Conservation (phyloP, 2,113 vertebrate species). For the Tretioscincus oriximinensis region DNA sequence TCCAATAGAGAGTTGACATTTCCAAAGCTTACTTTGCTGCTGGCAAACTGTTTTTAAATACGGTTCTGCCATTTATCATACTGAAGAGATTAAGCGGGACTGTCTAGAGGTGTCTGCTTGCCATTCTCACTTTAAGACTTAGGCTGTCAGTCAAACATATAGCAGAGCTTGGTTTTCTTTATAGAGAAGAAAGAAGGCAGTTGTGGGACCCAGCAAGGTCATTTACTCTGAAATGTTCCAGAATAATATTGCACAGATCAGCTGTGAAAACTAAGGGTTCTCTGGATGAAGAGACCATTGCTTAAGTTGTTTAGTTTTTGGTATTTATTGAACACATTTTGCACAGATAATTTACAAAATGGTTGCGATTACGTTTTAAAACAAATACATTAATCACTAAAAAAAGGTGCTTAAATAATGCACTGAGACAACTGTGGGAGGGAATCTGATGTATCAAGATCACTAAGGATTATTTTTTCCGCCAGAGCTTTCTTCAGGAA, state of each 20-base stretch:
- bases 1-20: slow-evolving; percentile 34
- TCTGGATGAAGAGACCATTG: background rate
- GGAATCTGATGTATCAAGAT: too few relatives aligned
- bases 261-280: background rate
- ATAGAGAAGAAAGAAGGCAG: too few relatives aligned
- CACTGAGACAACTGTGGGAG: too few relatives aligned
- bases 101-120: slow-evolving; percentile 26
- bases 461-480: too few relatives aligned
- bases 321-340: too few relatives aligned
- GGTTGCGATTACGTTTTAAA: too few relatives aligned
- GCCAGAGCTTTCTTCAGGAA: too few relatives aligned
- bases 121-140: slow-evolving; percentile 36
- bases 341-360: too few relatives aligned
- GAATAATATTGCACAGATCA: background rate
- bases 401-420: too few relatives aligned
- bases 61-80: slow-evolving; percentile 30
- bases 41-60: slow-evolving; percentile 46
- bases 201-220: background rate
- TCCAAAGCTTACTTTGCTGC: slow-evolving; percentile 33
- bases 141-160: background rate
- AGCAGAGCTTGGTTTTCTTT: background rate
- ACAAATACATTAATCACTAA: too few relatives aligned
- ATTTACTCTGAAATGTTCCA: background rate
- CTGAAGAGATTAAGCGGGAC: slow-evolving; percentile 25
- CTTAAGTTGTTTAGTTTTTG: too few relatives aligned